Base-by-base conservation (phyloP, 2,113 vertebrate genomes). In the Lipophrys pholis region DNA sequence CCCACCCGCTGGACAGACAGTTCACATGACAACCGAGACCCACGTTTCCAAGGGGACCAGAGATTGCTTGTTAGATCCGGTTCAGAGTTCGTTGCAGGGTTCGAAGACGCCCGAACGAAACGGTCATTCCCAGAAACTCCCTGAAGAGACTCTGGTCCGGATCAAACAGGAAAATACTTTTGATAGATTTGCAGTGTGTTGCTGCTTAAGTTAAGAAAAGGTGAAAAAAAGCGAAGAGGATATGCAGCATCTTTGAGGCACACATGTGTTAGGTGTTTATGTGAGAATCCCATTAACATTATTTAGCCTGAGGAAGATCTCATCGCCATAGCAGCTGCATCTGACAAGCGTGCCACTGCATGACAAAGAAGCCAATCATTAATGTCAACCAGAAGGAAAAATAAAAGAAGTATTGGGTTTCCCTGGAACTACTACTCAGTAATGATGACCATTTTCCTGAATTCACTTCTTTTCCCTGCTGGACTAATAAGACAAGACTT, bases 301-400 rank as follows among this genome's bases (percentile, higher is more conserved):
- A 76, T 66, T 83, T 81, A 74, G 80, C 88, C 82, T 63, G 71
- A 82, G 80, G 87, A 82, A 46, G 69, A 76, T 74, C 62, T 82
- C 78, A 85, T 88, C 80, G 85, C 73, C 83, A 89, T 81, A 78
- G 80, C 87, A 88, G 80, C 72, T 79, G 80, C 70, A 78, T 76
- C 77, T 78, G 80, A 86, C 69, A 70, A 67, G 72, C 46, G 46
- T 67, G 55, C 72, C 70, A 75, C 36, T 56, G 85, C 62, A 69
- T 14, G 54, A 87, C 69, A 82, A 80, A 75, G 70, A 78, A 80
- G 79, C 69, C 73, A 84, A 83, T 85, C 85, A 84, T 81, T 80
- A 87, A 84, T 78, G 83, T 89, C 83, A 87, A 80, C 80, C 58
- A 75, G 51, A 57, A 80, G 68, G 74, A 54, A 81, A 30, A 30